These are phyloP conservation scores for chimpanzee (Pan troglodytes) DNA, from an alignment of 2,113 vertebrate species.

Conservation along the genomic window NHGRI_mPanTro3-v2.1_pri NC_072407.2:37412501-37413000, in stretches of 20 bases:
- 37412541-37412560: no score
- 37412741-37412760: background rate
- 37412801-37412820: conserved; percentile 1
- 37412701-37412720: background rate
- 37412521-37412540: no score
- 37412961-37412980: background rate
- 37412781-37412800: background rate
- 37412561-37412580: no score
- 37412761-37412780: background rate
- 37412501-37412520: background rate
- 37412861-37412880: background rate
- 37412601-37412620: background rate
- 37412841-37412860: background rate
- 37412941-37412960: background rate
- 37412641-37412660: background rate
- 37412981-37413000: conserved; percentile 26
- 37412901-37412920: conserved; percentile 2
- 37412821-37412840: background rate
- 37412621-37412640: background rate
- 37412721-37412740: background rate
- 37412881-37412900: background rate
- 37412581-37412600: background rate
- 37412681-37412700: background rate
- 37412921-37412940: conserved; percentile 9
- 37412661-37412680: background rate